Conservation (phyloP, 1,140 invertebrate genomes). For the Zaprionus capensis region DNA sequence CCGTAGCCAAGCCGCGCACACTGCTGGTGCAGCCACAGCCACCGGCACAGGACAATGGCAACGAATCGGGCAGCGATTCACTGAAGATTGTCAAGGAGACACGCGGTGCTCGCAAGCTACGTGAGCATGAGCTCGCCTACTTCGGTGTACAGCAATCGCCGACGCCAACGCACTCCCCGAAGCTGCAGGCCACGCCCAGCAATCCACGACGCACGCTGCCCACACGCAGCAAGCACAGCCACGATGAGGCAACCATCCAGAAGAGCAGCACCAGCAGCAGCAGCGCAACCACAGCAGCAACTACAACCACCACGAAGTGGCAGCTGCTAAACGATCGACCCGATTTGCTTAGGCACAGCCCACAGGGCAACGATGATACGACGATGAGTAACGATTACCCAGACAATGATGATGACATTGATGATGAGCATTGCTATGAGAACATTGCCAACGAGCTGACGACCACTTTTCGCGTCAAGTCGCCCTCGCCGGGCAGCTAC, state of each 20-base stretch:
- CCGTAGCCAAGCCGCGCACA: conserved; percentile 75
- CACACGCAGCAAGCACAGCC: conserved; percentile 56
- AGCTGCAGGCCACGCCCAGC: conserved; percentile 28
- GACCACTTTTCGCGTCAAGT: conserved; percentile 73
- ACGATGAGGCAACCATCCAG: conserved; percentile 41
- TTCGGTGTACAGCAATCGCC: conserved; percentile 80
- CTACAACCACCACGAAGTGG: conserved; percentile 71
- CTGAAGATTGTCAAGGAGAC: conserved; percentile 80
- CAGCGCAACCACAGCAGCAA: conserved; percentile 23
- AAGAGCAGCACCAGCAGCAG: neutral
- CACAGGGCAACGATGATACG: conserved; percentile 52
- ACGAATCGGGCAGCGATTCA: conserved; percentile 63
- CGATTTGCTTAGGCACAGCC: conserved; percentile 78
- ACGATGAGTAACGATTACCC: conserved; percentile 37
- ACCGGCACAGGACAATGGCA: conserved; percentile 40
- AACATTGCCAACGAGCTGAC: conserved; percentile 78
- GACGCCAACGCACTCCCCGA: conserved; percentile 25
- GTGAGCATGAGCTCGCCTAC: conserved; percentile 84
- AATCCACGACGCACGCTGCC: conserved; percentile 69
- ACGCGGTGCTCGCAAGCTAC: conserved; percentile 83
- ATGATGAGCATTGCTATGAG: conserved; percentile 72
- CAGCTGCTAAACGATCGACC: conserved; percentile 79
- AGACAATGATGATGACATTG: conserved; percentile 45
- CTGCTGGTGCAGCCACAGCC: conserved; percentile 60
- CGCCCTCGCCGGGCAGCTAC: conserved; percentile 59